Conservation (phyloP, 2,113 vertebrate genomes). For the Trogon surrucura region DNA sequence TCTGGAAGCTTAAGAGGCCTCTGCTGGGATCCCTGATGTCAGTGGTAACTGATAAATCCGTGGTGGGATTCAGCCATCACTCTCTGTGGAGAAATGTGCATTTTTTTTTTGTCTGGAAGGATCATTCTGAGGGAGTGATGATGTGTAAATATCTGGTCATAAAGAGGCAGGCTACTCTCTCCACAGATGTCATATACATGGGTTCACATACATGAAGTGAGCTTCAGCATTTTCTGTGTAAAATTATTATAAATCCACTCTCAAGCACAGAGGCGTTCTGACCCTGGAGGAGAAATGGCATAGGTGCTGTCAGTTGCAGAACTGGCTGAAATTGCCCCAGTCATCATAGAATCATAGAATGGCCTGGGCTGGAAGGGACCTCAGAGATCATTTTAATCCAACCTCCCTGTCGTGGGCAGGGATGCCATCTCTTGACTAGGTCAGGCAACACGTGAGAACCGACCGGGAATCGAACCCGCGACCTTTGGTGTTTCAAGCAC, state of each 20-base stretch:
- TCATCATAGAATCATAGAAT: no score
- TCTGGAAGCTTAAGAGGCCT: background rate
- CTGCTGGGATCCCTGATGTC: background rate
- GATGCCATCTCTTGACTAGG: no score
- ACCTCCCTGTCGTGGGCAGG: no score
- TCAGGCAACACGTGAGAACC: no score
- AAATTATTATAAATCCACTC: background rate
- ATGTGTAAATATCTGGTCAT: background rate
- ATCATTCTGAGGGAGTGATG: background rate
- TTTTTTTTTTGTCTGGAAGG: background rate
- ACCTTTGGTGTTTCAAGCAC: no score
- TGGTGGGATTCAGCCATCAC: no score
- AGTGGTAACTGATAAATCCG: background rate
- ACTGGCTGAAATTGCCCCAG: background rate
- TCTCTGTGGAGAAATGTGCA: background rate
- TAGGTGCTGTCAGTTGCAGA: background rate
- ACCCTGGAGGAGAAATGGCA: background rate
- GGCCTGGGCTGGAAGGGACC: no score
- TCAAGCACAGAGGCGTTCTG: background rate
- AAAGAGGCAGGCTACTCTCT: background rate
- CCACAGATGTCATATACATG: background rate
- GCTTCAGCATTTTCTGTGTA: background rate
- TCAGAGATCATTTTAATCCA: no score
- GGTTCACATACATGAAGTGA: background rate
- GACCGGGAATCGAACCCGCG: no score